These are phyloP conservation scores for Cyphomyrmex costatus DNA, from an alignment of 1,140 invertebrate species.

Conservation along the genomic window DNA sequence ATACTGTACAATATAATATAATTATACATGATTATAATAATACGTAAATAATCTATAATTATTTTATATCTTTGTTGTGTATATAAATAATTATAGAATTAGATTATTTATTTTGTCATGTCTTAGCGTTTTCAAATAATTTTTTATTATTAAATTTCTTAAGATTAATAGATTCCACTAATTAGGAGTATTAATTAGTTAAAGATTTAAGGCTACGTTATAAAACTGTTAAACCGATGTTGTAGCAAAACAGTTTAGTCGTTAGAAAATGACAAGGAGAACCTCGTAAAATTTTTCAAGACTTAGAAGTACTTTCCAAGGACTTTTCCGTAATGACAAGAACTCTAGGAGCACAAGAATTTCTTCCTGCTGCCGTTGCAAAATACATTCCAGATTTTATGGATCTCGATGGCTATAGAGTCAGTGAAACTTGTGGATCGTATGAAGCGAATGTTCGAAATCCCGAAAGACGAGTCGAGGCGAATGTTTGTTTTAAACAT, in stretches of 20 bases:
- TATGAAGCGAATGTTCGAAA: conserved; percentile 48
- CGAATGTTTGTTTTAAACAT: conserved; percentile 33
- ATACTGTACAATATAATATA: no score
- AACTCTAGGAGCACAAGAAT: conserved; percentile 60
- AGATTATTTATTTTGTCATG: not conserved
- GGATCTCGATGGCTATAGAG: conserved; percentile 57
- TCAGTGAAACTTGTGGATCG: conserved; percentile 71
- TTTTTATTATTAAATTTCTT: conserved; percentile 7
- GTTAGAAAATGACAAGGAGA: conserved; percentile 68
- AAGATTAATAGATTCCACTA: not conserved
- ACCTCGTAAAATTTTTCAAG: conserved; percentile 68
- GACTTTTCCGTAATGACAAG: conserved; percentile 71
- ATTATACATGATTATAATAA: no score
- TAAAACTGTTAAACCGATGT: conserved; percentile 30
- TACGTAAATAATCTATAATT: not conserved
- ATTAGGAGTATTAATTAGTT: conserved; percentile 10
- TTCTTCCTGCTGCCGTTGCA: conserved; percentile 77
- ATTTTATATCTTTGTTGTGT: not conserved
- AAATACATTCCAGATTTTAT: conserved; percentile 78
- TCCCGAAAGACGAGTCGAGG: conserved; percentile 52
- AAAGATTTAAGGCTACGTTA: not conserved
- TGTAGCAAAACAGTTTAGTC: conserved; percentile 59
- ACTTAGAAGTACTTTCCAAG: conserved; percentile 63
- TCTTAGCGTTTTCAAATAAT: not conserved
- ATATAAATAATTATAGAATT: not conserved